These are phyloP conservation scores for Misgurnus mizolepis DNA, from an alignment of 2,113 vertebrate species.

Conservation along the genomic window DNA sequence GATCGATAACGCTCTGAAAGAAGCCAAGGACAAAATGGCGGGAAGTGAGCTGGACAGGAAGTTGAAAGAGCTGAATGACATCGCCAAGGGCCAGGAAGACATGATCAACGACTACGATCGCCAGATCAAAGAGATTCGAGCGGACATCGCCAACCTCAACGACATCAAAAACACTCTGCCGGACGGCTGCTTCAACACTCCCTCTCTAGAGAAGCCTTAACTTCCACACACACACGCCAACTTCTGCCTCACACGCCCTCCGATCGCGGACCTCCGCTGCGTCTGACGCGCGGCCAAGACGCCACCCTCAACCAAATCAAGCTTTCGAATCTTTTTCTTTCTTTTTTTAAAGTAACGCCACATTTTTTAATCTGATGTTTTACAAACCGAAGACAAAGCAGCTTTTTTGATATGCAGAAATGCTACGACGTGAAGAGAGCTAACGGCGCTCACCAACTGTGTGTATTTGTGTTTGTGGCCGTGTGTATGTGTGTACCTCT, in stretches of 20 bases:
- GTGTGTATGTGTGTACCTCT: slow-evolving; percentile 12
- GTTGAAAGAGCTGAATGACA: slow-evolving; percentile 83
- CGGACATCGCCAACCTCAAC: slow-evolving; percentile 91
- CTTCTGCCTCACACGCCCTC: slow-evolving; percentile 11
- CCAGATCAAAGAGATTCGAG: slow-evolving; percentile 89
- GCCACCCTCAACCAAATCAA: slow-evolving; percentile 81
- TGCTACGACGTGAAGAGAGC: slow-evolving; percentile 51
- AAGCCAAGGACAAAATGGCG: slow-evolving; percentile 87
- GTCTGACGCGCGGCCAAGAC: slow-evolving; percentile 54
- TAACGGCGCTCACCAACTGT: slow-evolving; percentile 29
- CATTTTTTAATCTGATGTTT: slow-evolving; percentile 40
- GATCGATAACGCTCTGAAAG: slow-evolving; percentile 85
- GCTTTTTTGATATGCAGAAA: slow-evolving; percentile 47
- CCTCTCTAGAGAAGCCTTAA: slow-evolving; percentile 88
- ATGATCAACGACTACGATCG: slow-evolving; percentile 88
- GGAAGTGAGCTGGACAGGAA: slow-evolving; percentile 85
- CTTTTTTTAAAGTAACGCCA: slow-evolving; percentile 55
- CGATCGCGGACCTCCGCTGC: slow-evolving; percentile 9
- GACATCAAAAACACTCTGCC: slow-evolving; percentile 96
- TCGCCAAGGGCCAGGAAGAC: slow-evolving; percentile 85
- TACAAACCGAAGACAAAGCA: slow-evolving; percentile 48
- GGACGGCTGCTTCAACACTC: slow-evolving; percentile 93
- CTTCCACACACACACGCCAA: slow-evolving; percentile 19
- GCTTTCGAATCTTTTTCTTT: slow-evolving; percentile 59
- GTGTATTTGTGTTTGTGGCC: neutral